Base-by-base conservation (phyloP, 2,113 vertebrate genomes). In the Coregonus clupeaformis region DNA sequence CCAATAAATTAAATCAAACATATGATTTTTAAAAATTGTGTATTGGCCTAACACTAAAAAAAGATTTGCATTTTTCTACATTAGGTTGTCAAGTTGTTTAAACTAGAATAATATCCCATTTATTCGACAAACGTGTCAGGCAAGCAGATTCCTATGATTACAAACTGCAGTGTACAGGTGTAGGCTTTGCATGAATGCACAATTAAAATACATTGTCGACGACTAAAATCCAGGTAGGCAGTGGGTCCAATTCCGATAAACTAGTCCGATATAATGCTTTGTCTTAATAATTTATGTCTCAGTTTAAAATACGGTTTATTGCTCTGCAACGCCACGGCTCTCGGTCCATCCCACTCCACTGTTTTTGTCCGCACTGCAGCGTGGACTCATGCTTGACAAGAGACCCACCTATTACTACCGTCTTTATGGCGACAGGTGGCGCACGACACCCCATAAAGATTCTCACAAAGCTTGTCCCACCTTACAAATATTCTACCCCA, bases 311-410 rank as follows among this genome's bases (percentile, higher is more conserved):
- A 75, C 27, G 20, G 60, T 18, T 52, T 49, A n/a, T 25, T 25
- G 30, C 27, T 64, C 27, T 49, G 13, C 22, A 70, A 69, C 47
- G 30, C 6, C 52, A 49, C 69, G 11, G 27, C 30, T 66, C 16
- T n/a, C 27, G 7, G 29, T 67, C 65, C 65, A 67, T 67, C 65
- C 30, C 30, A 68, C 78, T 72, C 76, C 69, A 45, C 60, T 67
- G 62, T 79, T 86, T 89, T 92, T 92, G 89, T 93, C 91, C 92
- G 93, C 93, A 94, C 90, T 94, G 93, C 93, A 94, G 93, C 87
- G 64, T 88, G 68, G 57, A 29, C 80, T 71, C 72, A 22, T 52
- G 67, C 69, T 65, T 72, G 63, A 32, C 67, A 57, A 65, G 77
- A 76, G 78, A 74, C 77, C 79, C 77, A 77, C 65, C 76, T 71